These are phyloP conservation scores for Amorpha juglandis DNA, from an alignment of 2,888 invertebrate genomes.

Conservation along the genomic window DNA sequence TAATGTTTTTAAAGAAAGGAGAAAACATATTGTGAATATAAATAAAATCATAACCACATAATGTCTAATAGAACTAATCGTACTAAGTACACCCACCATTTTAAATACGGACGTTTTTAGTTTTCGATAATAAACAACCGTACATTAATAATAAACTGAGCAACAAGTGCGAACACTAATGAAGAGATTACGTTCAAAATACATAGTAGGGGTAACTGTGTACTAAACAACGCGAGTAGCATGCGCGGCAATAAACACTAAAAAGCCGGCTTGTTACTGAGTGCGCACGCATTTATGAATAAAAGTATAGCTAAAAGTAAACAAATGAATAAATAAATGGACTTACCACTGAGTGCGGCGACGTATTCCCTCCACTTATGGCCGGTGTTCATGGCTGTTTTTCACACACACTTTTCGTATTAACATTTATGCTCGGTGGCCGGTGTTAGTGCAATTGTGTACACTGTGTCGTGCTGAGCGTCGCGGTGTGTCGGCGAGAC, in stretches of 20 bases:
- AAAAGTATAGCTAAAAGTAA: slow-evolving; percentile 35
- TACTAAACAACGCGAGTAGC: background rate
- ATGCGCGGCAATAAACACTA: background rate
- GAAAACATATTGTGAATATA: background rate
- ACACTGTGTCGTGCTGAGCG: slow-evolving; percentile 51
- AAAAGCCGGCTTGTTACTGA: slow-evolving; percentile 41
- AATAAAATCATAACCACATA: background rate
- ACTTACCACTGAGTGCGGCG: slow-evolving; percentile 79
- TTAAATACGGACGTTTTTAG: background rate
- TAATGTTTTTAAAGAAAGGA: slow-evolving; percentile 4
- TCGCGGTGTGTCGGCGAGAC: slow-evolving; percentile 45
- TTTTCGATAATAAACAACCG: background rate
- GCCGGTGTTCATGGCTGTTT: slow-evolving; percentile 69
- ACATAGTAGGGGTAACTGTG: slow-evolving; percentile 1
- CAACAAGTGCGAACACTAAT: slow-evolving; percentile 1
- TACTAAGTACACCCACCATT: too few relatives aligned
- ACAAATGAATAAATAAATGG: slow-evolving; percentile 45
- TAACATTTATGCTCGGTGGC: slow-evolving; percentile 74
- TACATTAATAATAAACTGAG: slow-evolving; percentile 4
- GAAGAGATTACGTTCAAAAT: background rate
- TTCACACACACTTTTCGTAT: slow-evolving; percentile 61
- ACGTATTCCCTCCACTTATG: slow-evolving; percentile 80
- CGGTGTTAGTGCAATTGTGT: slow-evolving; percentile 55
- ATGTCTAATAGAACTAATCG: too few relatives aligned
- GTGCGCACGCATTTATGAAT: slow-evolving; percentile 33